phyloP scores from a whole-genome alignment of 2,888 invertebrate species.

The Eudasyphora cyanicolor region DNA sequence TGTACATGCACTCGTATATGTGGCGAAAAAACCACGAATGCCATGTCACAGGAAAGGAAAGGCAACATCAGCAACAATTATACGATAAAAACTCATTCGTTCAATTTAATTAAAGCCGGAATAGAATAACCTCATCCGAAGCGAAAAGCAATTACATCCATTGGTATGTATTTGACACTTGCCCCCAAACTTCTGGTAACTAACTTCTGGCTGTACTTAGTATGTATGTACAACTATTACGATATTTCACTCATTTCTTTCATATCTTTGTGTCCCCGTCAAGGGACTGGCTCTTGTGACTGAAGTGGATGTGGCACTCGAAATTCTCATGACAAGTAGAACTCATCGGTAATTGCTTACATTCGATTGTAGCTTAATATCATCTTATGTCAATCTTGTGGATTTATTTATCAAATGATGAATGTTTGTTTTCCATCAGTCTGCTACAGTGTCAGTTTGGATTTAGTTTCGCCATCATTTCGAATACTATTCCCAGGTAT shows the following conservation, averaged over 20 bases:
- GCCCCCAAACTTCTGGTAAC: background rate
- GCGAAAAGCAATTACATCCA: conserved; percentile 13
- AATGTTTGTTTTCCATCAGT: conserved; percentile 31
- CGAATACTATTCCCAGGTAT: background rate
- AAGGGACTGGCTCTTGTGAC: background rate
- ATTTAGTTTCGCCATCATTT: background rate
- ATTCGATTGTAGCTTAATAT: conserved; percentile 33
- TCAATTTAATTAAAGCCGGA: conserved; percentile 19
- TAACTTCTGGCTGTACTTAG: background rate
- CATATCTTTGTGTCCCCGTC: background rate
- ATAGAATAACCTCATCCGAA: background rate
- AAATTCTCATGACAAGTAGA: background rate
- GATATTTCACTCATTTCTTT: background rate
- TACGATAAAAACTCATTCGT: background rate
- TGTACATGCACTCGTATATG: background rate
- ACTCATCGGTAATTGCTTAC: conserved; percentile 37
- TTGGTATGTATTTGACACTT: background rate
- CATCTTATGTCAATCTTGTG: conserved; percentile 55
- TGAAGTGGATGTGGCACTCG: conserved; percentile 16
- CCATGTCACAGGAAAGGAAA: background rate
- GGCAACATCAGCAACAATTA: conserved; percentile 30
- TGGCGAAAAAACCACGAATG: background rate
- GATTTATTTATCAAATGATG: conserved; percentile 45
- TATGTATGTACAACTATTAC: background rate
- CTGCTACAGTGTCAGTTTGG: conserved; percentile 16